Evolutionary conservation across 2,888 invertebrate genomes (phyloP).

Genomic region (Mechanitis mazaeus): DNA sequence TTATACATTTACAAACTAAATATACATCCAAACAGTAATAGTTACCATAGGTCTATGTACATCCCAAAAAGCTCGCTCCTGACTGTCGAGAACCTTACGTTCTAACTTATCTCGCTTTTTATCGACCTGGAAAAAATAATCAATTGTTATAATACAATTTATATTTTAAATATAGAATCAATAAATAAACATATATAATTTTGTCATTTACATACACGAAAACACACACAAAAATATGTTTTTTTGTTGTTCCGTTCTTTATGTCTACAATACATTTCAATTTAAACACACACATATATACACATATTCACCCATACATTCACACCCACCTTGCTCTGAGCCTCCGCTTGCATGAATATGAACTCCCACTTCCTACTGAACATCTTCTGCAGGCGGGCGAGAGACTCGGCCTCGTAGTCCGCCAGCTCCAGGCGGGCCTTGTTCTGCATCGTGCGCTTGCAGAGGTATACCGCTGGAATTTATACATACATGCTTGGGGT

Average conservation of each 20-base stretch:
- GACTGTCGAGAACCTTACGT: slow-evolving; percentile 97
- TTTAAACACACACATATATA: too few species aligned
- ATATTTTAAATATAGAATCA: too few species aligned
- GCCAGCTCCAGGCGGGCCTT: slow-evolving; percentile 97
- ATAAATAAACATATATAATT: too few species aligned
- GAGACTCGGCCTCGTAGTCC: slow-evolving; percentile 98
- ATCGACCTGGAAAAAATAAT: slow-evolving; percentile 83
- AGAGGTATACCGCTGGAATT: slow-evolving; percentile 94
- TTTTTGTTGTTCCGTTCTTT: too few species aligned
- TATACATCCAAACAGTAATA: background rate
- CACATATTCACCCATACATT: background rate
- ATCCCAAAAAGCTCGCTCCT: slow-evolving; percentile 99
- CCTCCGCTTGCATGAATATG: slow-evolving; percentile 97
- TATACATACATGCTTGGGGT: too few species aligned
- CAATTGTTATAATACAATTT: too few species aligned
- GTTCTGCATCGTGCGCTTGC: slow-evolving; percentile 99
- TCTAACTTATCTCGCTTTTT: slow-evolving; percentile 99
- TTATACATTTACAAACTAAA: too few species aligned
- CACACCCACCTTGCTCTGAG: slow-evolving; percentile 78
- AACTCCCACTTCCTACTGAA: slow-evolving; percentile 99
- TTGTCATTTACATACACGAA: too few species aligned
- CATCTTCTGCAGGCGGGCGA: slow-evolving; percentile 98
- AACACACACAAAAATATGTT: too few species aligned
- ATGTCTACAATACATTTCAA: too few species aligned
- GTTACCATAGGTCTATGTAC: slow-evolving; percentile 97